Conservation (phyloP, 2,888 invertebrate genomes). For the Diplolepis rosae region DNA sequence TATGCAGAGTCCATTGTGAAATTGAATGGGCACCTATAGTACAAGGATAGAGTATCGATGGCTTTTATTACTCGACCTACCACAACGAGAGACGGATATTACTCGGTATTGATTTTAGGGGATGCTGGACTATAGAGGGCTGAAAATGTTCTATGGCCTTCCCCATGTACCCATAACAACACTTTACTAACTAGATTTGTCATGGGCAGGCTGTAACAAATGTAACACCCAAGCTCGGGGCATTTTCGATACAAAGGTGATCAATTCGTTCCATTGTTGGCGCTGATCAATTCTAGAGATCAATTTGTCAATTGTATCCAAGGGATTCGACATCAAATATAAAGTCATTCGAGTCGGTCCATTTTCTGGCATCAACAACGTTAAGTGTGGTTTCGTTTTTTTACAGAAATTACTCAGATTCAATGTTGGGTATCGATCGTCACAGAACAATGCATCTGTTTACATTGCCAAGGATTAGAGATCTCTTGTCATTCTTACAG, state of each 20-base stretch:
- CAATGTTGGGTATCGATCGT: not conserved
- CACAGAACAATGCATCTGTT: not conserved
- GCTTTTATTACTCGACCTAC: slow-evolving; percentile 32
- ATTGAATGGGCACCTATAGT: not conserved
- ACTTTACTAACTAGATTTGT: slow-evolving; percentile 3
- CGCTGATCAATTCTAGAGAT: not conserved
- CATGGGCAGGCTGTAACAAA: slow-evolving; percentile 5
- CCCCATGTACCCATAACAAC: not conserved
- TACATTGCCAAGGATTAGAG: slow-evolving; percentile 1
- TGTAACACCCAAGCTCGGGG: not conserved
- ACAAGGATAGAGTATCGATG: not conserved
- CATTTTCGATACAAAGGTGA: slow-evolving; percentile 3
- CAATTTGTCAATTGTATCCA: not conserved
- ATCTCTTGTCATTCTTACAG: slow-evolving; percentile 18
- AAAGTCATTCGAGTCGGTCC: not conserved
- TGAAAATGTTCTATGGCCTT: slow-evolving; percentile 1
- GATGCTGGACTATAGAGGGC: slow-evolving; percentile 1
- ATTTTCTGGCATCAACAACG: not conserved
- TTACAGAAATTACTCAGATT: not conserved
- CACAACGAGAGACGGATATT: slow-evolving; percentile 30
- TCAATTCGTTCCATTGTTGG: slow-evolving; percentile 11
- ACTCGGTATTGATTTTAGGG: slow-evolving; percentile 34
- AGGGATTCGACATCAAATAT: not conserved
- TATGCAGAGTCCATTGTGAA: not conserved
- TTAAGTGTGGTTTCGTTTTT: not conserved